Evolutionary conservation across 2,113 vertebrate genomes (phyloP).

Genomic region (Tyrannus savana): DNA sequence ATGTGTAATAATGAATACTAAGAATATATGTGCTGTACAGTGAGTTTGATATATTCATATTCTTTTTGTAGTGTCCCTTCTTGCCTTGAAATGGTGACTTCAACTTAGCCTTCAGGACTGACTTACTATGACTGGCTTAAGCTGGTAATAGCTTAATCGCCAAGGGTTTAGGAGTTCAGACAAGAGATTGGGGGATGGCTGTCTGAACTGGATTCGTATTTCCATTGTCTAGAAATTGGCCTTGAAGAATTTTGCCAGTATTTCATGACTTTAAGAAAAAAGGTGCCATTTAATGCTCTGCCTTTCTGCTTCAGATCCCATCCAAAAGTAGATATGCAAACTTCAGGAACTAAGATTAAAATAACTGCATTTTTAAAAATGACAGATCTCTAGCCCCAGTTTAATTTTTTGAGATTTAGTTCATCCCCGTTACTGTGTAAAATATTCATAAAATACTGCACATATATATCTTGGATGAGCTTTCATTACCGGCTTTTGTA

Average conservation of each 20-base stretch:
- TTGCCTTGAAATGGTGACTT: background rate
- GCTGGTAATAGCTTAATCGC: background rate
- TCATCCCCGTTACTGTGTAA: background rate
- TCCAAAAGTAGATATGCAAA: background rate
- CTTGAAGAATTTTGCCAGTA: background rate
- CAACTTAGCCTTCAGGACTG: background rate
- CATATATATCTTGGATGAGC: background rate
- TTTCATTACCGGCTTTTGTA: background rate
- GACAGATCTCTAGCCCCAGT: background rate
- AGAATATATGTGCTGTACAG: background rate
- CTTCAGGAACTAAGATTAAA: background rate
- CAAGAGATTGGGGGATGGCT: background rate
- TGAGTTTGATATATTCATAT: background rate
- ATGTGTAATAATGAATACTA: background rate
- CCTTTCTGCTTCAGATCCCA: background rate
- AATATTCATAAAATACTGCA: background rate
- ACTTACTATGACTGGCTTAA: background rate
- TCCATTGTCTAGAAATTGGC: background rate
- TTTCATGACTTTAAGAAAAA: background rate
- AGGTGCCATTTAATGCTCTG: background rate
- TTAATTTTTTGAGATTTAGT: background rate
- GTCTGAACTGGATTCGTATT: background rate
- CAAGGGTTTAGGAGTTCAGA: background rate
- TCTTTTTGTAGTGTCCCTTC: background rate
- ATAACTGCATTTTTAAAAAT: background rate